Evolutionary conservation across 2,888 invertebrate species (phyloP).

Genomic region (Geotrupes spiniger): DNA sequence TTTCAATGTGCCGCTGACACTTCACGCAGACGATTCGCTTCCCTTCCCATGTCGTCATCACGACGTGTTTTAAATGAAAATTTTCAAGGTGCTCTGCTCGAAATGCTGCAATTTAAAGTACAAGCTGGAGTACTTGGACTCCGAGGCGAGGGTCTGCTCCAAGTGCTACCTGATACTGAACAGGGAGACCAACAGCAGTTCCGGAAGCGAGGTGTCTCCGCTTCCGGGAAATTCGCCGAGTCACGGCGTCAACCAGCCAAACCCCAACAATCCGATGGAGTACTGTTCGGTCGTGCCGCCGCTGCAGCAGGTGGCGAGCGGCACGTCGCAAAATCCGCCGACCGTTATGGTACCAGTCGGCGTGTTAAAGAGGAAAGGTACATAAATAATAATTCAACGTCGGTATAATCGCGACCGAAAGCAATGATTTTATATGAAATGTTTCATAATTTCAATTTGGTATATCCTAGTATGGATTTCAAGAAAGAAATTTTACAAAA

Average conservation of each 20-base stretch:
- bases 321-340: conserved; percentile 55
- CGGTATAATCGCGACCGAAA: no score
- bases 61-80: no score
- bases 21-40: no score
- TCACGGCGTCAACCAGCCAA: conserved; percentile 56
- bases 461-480: no score
- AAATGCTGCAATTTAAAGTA: conserved; percentile 73
- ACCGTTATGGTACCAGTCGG: conserved; percentile 85
- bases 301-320: conserved; percentile 65
- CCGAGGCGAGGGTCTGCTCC: conserved; percentile 76
- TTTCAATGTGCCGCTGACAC: no score
- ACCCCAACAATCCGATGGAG: conserved; percentile 85
- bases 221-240: conserved; percentile 34
- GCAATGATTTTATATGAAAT: no score
- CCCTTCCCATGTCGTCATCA: no score
- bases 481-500: no score
- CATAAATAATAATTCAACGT: no score
- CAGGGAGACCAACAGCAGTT: conserved; percentile 30
- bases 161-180: conserved; percentile 63
- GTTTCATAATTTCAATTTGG: no score
- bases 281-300: conserved; percentile 83
- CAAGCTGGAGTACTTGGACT: conserved; percentile 68
- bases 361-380: conserved; percentile 70
- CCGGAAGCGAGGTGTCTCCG: conserved; percentile 38
- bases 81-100: conserved; percentile 72